A percentile compares a stretch with the other conserved stretches of the same genome.
Evolutionary conservation across 2,797 vertebrate genomes (phyloP).

Genomic region (Alfaro cultratus): DNA sequence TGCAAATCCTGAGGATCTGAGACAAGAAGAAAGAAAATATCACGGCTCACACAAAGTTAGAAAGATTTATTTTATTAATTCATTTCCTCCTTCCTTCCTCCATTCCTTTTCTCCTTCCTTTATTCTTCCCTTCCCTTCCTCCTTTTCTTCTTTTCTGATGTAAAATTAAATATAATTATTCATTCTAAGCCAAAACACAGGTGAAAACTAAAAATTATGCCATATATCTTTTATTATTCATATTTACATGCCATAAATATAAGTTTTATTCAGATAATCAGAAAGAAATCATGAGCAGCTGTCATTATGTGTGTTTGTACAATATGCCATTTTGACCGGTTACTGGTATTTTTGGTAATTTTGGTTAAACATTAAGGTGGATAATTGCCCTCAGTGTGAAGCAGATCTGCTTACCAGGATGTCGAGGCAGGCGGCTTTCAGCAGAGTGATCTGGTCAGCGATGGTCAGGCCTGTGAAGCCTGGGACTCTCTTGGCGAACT

Average conservation of each 20-base stretch:
- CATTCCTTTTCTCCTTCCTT: no score
- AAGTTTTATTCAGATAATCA: background rate
- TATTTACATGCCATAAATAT: background rate
- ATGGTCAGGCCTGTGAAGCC: conserved; percentile 94
- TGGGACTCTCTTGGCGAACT: conserved; percentile 94
- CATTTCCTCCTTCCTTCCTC: no score
- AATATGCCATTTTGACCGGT: background rate
- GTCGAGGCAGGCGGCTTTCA: conserved; percentile 95
- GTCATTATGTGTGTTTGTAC: background rate
- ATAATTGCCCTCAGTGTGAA: background rate
- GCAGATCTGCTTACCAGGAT: conserved; percentile 84
- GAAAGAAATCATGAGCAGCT: background rate
- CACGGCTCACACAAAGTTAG: no score
- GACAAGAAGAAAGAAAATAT: background rate
- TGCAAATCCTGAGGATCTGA: conserved; percentile 94
- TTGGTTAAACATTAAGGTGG: background rate
- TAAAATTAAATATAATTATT: background rate
- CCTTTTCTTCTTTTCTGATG: background rate
- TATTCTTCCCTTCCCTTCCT: no score
- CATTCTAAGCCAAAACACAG: background rate
- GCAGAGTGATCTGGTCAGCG: conserved; percentile 95
- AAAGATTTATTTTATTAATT: no score
- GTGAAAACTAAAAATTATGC: no score
- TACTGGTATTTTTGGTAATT: background rate
- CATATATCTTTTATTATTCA: background rate